A percentile compares a stretch with the other conserved stretches of the same genome.
Evolutionary conservation across 2,797 vertebrate species (phyloP).

Genomic region (Remorina albescens): DNA sequence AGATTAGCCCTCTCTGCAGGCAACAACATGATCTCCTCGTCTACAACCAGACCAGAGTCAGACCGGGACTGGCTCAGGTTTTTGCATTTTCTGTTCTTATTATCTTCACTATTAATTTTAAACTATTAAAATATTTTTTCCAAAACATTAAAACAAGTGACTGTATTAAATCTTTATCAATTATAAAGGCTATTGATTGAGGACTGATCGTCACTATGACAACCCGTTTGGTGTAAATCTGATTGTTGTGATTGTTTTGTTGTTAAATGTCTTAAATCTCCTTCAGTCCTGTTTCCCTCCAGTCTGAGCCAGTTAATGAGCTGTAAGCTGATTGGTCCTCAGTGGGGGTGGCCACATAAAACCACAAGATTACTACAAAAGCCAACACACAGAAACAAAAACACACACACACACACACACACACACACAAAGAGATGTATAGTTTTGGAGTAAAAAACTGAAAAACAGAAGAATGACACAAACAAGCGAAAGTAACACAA

Average conservation of each 20-base stretch:
- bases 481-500: no score
- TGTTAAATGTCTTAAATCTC: conserved; percentile 3
- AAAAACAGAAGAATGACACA: not conserved
- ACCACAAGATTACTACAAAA: conserved; percentile 32
- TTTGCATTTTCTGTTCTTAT: no score
- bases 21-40: not conserved
- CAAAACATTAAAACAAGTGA: no score
- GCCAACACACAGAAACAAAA: conserved; percentile 6
- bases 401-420: not conserved
- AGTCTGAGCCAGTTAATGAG: conserved; percentile 56
- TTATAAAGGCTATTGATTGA: no score
- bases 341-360: conserved; percentile 21
- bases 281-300: not conserved
- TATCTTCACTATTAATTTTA: no score
- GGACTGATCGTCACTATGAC: no score
- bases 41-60: not conserved
- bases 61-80: not conserved
- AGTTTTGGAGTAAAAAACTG: no score
- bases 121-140: no score
- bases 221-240: not conserved
- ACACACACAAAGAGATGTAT: no score
- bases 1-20: conserved; percentile 53
- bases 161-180: no score
- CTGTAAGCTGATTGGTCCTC: conserved; percentile 66
- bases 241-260: not conserved